Conservation (phyloP, 2,888 invertebrate genomes). For the Hyles lineata region DNA sequence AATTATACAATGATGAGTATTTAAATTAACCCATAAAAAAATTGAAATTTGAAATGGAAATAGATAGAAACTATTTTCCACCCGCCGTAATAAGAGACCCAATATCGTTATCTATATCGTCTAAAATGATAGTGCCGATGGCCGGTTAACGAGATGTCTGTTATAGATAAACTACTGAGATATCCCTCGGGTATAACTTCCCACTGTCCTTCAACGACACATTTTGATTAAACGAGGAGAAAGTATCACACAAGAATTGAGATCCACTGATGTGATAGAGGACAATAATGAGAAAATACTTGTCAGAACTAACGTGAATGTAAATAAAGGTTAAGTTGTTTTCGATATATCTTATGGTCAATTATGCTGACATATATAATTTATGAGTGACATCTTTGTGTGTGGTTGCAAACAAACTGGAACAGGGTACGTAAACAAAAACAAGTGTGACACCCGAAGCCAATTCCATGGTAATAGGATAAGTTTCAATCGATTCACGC, state of each 20-base stretch:
- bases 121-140: background rate
- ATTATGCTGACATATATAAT: background rate
- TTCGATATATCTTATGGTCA: background rate
- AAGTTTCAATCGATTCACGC: constrained; percentile 68
- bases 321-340: background rate
- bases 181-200: background rate
- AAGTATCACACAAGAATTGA: background rate
- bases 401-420: constrained; percentile 19
- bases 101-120: background rate
- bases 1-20: background rate
- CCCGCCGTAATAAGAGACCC: background rate
- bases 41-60: background rate
- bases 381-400: background rate
- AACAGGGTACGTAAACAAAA: constrained; percentile 53
- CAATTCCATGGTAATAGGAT: constrained; percentile 51
- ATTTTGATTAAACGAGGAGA: background rate
- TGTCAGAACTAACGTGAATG: background rate
- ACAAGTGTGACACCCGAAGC: constrained; percentile 55
- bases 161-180: constrained; percentile 11
- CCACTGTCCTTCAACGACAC: background rate
- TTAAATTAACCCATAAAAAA: background rate
- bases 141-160: background rate
- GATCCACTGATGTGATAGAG: background rate
- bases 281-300: background rate
- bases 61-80: background rate